Percentiles rank a stretch among this genome's conserved stretches.
Conservation (phyloP, 2,113 vertebrate genomes). For the Dolichallabes microphthalmus region DNA sequence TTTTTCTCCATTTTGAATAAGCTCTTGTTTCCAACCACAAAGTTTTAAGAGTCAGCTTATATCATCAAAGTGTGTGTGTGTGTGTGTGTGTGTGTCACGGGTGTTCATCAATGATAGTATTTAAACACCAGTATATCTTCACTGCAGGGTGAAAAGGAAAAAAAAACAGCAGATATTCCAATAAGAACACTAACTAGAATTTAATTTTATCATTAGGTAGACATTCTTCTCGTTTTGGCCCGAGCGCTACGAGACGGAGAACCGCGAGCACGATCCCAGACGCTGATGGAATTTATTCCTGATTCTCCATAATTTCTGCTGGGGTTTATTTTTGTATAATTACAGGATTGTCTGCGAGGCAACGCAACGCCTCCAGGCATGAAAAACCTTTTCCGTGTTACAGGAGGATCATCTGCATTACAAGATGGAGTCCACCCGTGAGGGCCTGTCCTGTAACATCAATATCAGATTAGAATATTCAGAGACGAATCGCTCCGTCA, state of each 20-base stretch:
- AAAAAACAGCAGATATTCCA: not conserved
- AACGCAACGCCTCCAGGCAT: not conserved
- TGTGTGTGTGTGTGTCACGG: not conserved
- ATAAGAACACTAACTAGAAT: not conserved
- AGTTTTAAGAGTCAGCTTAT: no score
- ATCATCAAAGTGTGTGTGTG: no score
- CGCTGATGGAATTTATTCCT: constrained; percentile 29
- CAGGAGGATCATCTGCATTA: not conserved
- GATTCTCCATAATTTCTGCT: constrained; percentile 12
- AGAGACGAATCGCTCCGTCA: not conserved
- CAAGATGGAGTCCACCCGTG: not conserved
- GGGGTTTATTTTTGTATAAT: constrained; percentile 18
- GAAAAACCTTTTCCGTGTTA: not conserved
- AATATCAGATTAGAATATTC: not conserved
- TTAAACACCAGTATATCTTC: not conserved
- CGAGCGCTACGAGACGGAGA: constrained; percentile 1
- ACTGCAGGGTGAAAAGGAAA: not conserved
- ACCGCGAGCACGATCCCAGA: not conserved
- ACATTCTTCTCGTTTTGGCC: not conserved
- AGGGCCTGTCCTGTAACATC: not conserved
- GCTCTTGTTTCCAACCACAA: no score
- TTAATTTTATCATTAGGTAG: not conserved
- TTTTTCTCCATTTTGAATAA: no score
- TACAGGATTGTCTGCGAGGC: not conserved
- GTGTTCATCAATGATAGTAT: not conserved